Conservation (phyloP, 2,888 invertebrate genomes). For the Drosophila testacea region DNA sequence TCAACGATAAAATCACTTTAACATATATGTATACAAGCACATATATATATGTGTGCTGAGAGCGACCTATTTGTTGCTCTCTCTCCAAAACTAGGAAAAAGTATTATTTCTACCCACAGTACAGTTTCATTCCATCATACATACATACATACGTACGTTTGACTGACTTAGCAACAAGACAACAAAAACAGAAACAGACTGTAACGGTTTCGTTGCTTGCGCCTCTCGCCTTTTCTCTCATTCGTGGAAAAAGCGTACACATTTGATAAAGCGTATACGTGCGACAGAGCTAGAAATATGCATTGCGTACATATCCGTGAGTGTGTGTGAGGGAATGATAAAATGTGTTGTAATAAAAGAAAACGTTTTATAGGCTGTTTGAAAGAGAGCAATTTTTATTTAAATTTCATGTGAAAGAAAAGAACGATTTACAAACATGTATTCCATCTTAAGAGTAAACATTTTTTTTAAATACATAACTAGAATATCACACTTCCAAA, state of each 20-base stretch:
- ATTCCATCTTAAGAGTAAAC: slow-evolving; percentile 64
- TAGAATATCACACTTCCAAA: slow-evolving; percentile 41
- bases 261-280: slow-evolving; percentile 53
- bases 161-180: slow-evolving; percentile 75
- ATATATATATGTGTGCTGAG: slow-evolving; percentile 1
- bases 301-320: slow-evolving; percentile 27
- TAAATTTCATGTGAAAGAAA: slow-evolving; percentile 16
- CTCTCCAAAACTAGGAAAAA: slow-evolving; percentile 34
- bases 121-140: slow-evolving; percentile 63
- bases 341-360: slow-evolving; percentile 66
- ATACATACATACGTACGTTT: slow-evolving; percentile 11
- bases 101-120: slow-evolving; percentile 53
- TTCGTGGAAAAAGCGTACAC: slow-evolving; percentile 50
- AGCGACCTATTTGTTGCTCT: slow-evolving; percentile 35
- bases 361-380: slow-evolving; percentile 49
- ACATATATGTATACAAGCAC: neutral
- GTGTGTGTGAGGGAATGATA: slow-evolving; percentile 47
- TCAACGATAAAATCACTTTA: slow-evolving; percentile 28
- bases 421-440: slow-evolving; percentile 32
- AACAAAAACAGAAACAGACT: slow-evolving; percentile 51
- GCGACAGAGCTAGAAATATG: slow-evolving; percentile 68
- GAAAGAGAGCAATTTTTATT: slow-evolving; percentile 26
- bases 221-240: slow-evolving; percentile 7
- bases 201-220: slow-evolving; percentile 62
- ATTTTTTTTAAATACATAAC: slow-evolving; percentile 18